A percentile compares a stretch with the other conserved stretches of the same genome.
Conservation (phyloP, 2,797 vertebrate species). For the Schizothorax lantsangensis region DNA sequence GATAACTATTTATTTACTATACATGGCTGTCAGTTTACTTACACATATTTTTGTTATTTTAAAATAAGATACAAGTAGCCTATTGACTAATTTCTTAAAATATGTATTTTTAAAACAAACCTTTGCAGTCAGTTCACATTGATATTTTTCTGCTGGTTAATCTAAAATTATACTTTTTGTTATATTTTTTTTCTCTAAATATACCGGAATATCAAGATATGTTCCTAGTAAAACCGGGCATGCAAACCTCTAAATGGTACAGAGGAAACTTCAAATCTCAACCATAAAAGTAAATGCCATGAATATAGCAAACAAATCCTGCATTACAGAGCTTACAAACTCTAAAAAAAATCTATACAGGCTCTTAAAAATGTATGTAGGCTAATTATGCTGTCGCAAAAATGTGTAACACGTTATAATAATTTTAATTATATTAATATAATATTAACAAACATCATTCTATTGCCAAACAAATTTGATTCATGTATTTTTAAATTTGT, state of each 20-base stretch:
- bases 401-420: not conserved
- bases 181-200: not conserved
- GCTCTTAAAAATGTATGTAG: not conserved
- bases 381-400: not conserved
- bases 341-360: not conserved
- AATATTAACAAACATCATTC: not conserved
- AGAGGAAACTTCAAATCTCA: not conserved
- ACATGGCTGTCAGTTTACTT: not conserved
- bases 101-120: not conserved
- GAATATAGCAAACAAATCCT: not conserved
- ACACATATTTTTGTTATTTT: not conserved
- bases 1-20: not conserved
- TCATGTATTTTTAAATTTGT: not conserved
- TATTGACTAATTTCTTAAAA: not conserved
- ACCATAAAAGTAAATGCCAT: not conserved
- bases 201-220: not conserved
- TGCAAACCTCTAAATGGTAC: slow-evolving; percentile 32
- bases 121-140: slow-evolving; percentile 1
- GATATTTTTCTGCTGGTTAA: not conserved
- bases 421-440: not conserved
- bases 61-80: not conserved
- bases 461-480: not conserved
- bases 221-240: slow-evolving; percentile 25
- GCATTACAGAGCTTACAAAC: not conserved
- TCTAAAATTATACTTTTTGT: not conserved